Conservation (phyloP, 2,113 vertebrate species). For the Climacteris rufus region DNA sequence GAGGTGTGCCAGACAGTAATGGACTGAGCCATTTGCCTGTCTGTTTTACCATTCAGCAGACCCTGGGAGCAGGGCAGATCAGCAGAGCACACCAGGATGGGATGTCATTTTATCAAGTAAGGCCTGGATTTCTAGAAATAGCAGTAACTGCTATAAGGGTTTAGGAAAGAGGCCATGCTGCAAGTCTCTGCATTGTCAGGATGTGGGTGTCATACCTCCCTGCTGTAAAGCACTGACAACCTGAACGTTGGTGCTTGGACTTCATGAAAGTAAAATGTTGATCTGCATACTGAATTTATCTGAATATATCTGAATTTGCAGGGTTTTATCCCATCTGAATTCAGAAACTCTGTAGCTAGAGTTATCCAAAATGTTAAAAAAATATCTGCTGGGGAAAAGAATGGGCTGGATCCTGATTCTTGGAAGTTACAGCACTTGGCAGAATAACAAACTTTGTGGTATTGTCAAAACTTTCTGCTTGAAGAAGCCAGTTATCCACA, state of each 20-base stretch:
- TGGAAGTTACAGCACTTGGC: background rate
- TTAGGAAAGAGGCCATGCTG: rapidly evolving
- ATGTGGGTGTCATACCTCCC: background rate
- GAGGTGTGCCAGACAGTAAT: background rate
- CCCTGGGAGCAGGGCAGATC: background rate
- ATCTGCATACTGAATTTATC: rapidly evolving
- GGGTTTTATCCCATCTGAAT: background rate
- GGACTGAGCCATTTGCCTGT: background rate
- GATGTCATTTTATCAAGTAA: background rate
- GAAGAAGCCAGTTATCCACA: background rate
- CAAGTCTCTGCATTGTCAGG: background rate
- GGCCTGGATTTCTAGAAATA: background rate
- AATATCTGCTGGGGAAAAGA: background rate
- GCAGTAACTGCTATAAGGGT: rapidly evolving
- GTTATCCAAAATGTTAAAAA: background rate
- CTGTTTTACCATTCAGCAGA: background rate
- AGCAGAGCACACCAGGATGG: background rate
- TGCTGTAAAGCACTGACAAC: background rate
- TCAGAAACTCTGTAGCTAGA: background rate
- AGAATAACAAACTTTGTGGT: background rate
- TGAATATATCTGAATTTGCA: background rate
- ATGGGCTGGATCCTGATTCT: background rate
- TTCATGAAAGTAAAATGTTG: background rate
- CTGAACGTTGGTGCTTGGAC: background rate
- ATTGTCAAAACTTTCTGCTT: background rate